A percentile compares a stretch with the other conserved stretches of the same genome.
These are phyloP conservation scores for Polia nebulosa DNA, from an alignment of 2,888 invertebrate species.

Conservation along the genomic window DNA sequence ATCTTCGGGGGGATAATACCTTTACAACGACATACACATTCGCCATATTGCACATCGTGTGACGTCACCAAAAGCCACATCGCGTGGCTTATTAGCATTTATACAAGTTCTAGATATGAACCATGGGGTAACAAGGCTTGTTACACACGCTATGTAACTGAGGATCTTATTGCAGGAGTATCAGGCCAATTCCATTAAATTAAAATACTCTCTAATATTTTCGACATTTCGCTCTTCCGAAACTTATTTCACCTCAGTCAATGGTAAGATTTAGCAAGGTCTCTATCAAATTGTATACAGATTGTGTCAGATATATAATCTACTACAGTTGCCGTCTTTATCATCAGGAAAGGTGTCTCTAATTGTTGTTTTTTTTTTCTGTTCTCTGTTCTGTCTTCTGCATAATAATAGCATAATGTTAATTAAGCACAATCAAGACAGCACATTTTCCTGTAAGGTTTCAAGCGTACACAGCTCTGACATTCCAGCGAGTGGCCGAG, in stretches of 20 bases:
- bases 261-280: too few relatives aligned
- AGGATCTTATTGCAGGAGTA: neutral
- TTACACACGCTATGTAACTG: conserved; percentile 11
- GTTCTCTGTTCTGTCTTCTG: neutral
- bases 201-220: too few relatives aligned
- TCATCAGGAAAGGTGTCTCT: too few relatives aligned
- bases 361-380: neutral
- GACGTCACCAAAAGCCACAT: conserved; percentile 35
- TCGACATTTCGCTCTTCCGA: too few relatives aligned
- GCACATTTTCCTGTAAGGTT: conserved; percentile 32
- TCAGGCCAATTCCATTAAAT: neutral
- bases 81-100: conserved; percentile 43
- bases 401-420: neutral
- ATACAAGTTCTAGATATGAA: conserved; percentile 39
- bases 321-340: neutral
- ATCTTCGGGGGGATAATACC: conserved; percentile 8
- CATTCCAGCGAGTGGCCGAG: conserved; percentile 37
- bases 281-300: neutral
- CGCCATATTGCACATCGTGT: conserved; percentile 37
- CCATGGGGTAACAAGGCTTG: conserved; percentile 6
- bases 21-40: conserved; percentile 2
- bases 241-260: too few relatives aligned
- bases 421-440: conserved; percentile 14
- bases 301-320: too few relatives aligned
- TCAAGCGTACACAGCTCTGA: conserved; percentile 21